Percentiles rank a stretch among this genome's conserved stretches.
These are phyloP conservation scores for Armadillidium nasatum DNA, from an alignment of 1,140 invertebrate species.

Conservation along the genomic window DNA sequence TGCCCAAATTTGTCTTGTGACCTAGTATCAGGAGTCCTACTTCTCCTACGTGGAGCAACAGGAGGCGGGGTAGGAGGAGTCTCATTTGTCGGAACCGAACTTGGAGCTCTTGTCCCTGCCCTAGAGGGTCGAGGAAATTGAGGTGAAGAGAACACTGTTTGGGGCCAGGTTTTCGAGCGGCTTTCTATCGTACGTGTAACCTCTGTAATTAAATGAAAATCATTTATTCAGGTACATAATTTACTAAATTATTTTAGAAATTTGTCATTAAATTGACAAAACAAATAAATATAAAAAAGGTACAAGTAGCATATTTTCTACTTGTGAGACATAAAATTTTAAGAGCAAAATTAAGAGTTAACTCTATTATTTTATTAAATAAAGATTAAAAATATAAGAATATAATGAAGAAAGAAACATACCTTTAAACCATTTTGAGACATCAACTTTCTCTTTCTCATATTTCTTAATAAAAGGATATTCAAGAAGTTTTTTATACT, in stretches of 20 bases:
- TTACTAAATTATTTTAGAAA: too few relatives aligned
- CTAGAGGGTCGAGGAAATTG: slow-evolving; percentile 31
- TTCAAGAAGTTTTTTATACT: slow-evolving; percentile 85
- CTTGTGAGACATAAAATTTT: too few relatives aligned
- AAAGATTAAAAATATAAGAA: not conserved
- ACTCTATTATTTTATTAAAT: not conserved
- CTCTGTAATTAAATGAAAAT: slow-evolving; percentile 50
- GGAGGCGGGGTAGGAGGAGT: slow-evolving; percentile 31
- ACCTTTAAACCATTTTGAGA: slow-evolving; percentile 64
- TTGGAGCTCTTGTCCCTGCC: slow-evolving; percentile 41
- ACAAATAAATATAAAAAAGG: too few relatives aligned
- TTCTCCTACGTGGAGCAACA: slow-evolving; percentile 36
- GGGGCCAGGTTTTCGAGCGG: slow-evolving; percentile 37
- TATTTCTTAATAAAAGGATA: slow-evolving; percentile 77
- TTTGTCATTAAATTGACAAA: too few relatives aligned
- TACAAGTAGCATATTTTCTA: too few relatives aligned
- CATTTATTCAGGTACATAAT: too few relatives aligned
- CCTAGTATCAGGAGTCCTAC: slow-evolving; percentile 35
- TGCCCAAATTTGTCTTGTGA: slow-evolving; percentile 33
- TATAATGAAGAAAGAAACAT: not conserved
- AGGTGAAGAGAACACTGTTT: slow-evolving; percentile 40
- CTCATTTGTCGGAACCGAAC: slow-evolving; percentile 28
- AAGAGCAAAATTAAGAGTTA: too few relatives aligned
- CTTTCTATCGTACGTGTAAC: slow-evolving; percentile 48
- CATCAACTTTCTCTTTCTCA: slow-evolving; percentile 65